Evolutionary conservation across 2,113 vertebrate species (phyloP).

Genomic region (Pomatostomus ruficeps): DNA sequence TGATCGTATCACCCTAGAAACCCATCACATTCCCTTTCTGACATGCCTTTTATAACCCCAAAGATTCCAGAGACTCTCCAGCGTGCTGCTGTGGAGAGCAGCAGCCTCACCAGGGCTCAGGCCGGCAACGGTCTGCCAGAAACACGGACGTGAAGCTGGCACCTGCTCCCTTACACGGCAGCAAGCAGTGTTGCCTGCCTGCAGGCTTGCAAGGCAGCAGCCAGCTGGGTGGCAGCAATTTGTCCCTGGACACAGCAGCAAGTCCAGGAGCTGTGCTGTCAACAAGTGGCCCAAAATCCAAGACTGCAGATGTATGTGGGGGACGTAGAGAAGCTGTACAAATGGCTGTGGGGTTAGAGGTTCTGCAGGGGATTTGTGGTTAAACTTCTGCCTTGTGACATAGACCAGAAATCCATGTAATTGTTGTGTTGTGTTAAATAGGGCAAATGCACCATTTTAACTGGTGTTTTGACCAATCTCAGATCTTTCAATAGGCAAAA

Average conservation of each 20-base stretch:
- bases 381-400: neutral
- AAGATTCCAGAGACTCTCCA: neutral
- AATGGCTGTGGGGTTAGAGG: neutral
- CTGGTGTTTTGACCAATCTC: neutral
- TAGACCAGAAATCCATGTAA: neutral
- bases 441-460: neutral
- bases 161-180: neutral
- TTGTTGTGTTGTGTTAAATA: neutral
- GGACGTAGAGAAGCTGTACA: accelerated
- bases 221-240: neutral
- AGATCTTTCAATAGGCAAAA: neutral
- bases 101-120: neutral
- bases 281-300: neutral
- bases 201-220: neutral
- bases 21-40: accelerated
- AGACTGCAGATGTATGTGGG: neutral
- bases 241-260: neutral
- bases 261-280: neutral
- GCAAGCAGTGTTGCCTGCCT: accelerated
- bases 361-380: neutral
- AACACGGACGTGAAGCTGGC: accelerated
- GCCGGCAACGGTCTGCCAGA: neutral
- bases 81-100: accelerated
- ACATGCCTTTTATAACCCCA: neutral
- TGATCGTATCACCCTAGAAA: neutral